Evolutionary conservation across 2,888 invertebrate genomes (phyloP).

Genomic region (Choreutis nemorana): DNA sequence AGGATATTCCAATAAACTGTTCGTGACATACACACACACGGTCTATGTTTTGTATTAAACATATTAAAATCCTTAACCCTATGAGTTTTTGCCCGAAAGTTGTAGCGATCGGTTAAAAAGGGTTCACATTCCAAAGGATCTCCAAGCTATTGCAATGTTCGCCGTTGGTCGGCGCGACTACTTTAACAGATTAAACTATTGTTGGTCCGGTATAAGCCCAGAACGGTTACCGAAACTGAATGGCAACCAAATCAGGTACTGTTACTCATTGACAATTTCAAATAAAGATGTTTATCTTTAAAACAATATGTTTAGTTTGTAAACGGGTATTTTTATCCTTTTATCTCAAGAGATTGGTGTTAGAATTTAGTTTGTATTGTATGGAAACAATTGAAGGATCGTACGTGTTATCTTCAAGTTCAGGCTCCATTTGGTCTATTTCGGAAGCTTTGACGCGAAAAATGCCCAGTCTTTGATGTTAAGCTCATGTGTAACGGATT

Average conservation of each 20-base stretch:
- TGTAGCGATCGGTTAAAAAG: too few species aligned
- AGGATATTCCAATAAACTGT: too few species aligned
- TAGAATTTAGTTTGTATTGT: too few species aligned
- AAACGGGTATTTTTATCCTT: constrained; percentile 21
- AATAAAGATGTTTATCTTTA: constrained; percentile 52
- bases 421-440: constrained; percentile 13
- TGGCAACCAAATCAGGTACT: constrained; percentile 45
- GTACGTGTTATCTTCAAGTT: constrained; percentile 14
- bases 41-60: too few species aligned
- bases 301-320: constrained; percentile 52
- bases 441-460: constrained; percentile 17
- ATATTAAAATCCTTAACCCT: too few species aligned
- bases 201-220: constrained; percentile 21
- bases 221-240: constrained; percentile 22
- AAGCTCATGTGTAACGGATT: too few species aligned
- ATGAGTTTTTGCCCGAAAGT: too few species aligned
- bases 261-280: constrained; percentile 55
- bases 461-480: too few species aligned
- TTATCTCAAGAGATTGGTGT: background rate
- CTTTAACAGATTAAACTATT: constrained; percentile 58
- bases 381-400: constrained; percentile 14
- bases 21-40: too few species aligned
- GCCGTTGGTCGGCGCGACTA: constrained; percentile 44
- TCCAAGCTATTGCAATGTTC: too few species aligned
- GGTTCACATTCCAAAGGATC: too few species aligned